Conservation (phyloP, 1,140 invertebrate species). For the Calephelis virginiensis region DNA sequence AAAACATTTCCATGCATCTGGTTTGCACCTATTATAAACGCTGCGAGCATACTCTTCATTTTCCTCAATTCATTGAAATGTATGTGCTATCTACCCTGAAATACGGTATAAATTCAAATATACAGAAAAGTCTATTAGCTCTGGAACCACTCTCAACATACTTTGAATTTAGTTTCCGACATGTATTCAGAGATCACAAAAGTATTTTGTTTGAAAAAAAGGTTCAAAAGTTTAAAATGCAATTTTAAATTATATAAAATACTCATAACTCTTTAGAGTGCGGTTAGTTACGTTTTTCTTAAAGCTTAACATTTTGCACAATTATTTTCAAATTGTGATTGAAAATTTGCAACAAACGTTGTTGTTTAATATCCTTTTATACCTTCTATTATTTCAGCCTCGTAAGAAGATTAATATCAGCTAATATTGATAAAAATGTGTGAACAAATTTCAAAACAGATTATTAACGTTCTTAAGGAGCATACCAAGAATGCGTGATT, state of each 20-base stretch:
- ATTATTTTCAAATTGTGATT: too few species aligned
- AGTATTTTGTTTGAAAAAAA: slow-evolving; percentile 7
- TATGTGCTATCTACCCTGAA: background rate
- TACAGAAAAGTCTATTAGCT: slow-evolving; percentile 10
- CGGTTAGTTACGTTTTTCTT: too few species aligned
- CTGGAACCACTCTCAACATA: slow-evolving; percentile 7
- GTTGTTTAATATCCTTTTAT: too few species aligned
- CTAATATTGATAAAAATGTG: too few species aligned
- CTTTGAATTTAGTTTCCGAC: slow-evolving; percentile 16
- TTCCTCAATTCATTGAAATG: background rate
- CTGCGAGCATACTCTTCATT: slow-evolving; percentile 4
- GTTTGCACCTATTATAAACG: slow-evolving; percentile 9
- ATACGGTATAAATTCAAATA: slow-evolving; percentile 9
- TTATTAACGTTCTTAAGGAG: too few species aligned
- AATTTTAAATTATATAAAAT: background rate
- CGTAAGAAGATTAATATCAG: too few species aligned
- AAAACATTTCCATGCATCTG: slow-evolving; percentile 2
- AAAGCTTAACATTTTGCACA: too few species aligned
- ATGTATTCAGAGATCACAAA: slow-evolving; percentile 4
- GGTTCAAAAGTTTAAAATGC: background rate
- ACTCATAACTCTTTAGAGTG: background rate
- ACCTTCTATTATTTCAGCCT: too few species aligned
- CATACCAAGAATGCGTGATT: too few species aligned
- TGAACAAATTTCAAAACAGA: too few species aligned
- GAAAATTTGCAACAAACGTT: too few species aligned